Base-by-base conservation (phyloP, 2,888 invertebrate species). In the Ophion obscuratus region DNA sequence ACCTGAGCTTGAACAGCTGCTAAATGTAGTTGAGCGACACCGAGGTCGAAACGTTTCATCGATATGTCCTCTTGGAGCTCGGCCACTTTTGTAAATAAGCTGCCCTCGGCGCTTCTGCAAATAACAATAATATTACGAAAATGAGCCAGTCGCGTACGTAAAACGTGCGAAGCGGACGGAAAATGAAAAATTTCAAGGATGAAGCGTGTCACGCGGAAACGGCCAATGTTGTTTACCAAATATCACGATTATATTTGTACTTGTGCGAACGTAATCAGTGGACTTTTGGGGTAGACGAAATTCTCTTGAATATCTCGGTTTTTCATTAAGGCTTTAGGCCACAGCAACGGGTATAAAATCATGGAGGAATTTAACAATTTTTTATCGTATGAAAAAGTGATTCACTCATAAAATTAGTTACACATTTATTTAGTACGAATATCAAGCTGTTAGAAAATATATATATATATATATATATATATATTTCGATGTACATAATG, bases 1-100 rank as follows among this genome's bases (percentile, higher is more conserved):
- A 99, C 99, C 97, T 99, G 99, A 83, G 98, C 97, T 95, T 97
- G 96, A 81, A 99, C 97, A 83, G 98, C 98, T 78, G 98, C 97
- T 87, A 98, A 95, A 94, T 98, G 98, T 87, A 99, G 96, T 94
- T 98, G 98, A 70, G 98, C 98, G 76, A 98, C 97, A 89, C 98
- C 96, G 90, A 98, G 96, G 95, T 99, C 99, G 94, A 98, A 99
- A 92, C 97, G 96, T 95, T 99, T 99, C 95, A 98, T 95, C 88
- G 98, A 98, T 93, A 99, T 97, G 92, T 99, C 99, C 94, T 99
- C 99, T 95, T 99, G 97, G 83, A 99, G 96, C 95, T 99, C 99
- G 94, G 98, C 98, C 90, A 98, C 98, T 95, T 99, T 99, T 94
- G 97, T 98, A 95, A 97, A 98, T 84, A 98, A 95, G 92, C 97